phyloP scores from a whole-genome alignment of 1,140 invertebrate species.

The Stegodyphus dumicola region DNA sequence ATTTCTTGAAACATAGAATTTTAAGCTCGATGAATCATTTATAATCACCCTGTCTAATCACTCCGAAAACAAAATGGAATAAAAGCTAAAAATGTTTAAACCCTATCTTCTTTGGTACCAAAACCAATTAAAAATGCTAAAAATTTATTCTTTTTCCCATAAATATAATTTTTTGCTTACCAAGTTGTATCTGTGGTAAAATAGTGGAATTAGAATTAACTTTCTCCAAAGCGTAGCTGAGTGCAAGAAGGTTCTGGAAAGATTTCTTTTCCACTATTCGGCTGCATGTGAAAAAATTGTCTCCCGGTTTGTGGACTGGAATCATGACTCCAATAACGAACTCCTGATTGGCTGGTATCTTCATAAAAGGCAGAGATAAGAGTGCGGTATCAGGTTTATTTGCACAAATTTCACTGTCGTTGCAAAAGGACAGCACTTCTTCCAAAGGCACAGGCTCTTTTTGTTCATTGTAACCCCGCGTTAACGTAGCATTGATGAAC shows the following conservation, averaged over 20 bases:
- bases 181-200: constrained; percentile 63
- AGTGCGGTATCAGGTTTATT: background rate
- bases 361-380: constrained; percentile 28
- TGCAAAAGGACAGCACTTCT: constrained; percentile 63
- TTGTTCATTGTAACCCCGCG: constrained; percentile 61
- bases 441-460: constrained; percentile 58
- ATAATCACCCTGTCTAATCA: too few relatives aligned
- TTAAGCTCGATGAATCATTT: too few relatives aligned
- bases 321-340: constrained; percentile 65
- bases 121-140: too few relatives aligned
- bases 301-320: constrained; percentile 64
- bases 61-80: too few relatives aligned
- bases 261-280: constrained; percentile 59
- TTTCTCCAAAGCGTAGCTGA: constrained; percentile 64
- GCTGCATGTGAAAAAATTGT: constrained; percentile 65
- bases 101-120: too few relatives aligned
- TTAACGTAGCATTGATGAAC: constrained; percentile 58
- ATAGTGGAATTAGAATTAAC: constrained; percentile 63
- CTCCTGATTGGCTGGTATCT: constrained; percentile 63
- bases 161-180: constrained; percentile 38
- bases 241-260: constrained; percentile 64
- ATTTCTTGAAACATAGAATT: too few relatives aligned
- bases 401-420: constrained; percentile 29
- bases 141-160: too few relatives aligned
- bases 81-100: too few relatives aligned